Percentiles rank a stretch among this genome's conserved stretches.
Conservation (phyloP, 2,797 vertebrate species). For the Octomys mimax region DNA sequence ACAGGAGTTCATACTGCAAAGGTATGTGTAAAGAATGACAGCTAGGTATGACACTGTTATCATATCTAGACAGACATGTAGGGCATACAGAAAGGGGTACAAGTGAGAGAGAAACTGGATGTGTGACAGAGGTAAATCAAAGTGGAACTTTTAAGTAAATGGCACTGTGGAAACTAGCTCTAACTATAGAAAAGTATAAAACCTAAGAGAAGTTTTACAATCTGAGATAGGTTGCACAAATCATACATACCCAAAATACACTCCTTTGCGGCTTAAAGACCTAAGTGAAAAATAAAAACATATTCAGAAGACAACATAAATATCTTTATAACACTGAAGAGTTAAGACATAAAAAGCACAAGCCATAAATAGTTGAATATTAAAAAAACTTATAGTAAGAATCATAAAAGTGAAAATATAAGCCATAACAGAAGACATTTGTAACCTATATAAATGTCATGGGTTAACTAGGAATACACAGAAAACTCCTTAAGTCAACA, state of each 20-base stretch:
- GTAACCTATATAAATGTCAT: not conserved
- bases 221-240: not conserved
- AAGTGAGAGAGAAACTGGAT: not conserved
- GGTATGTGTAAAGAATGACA: not conserved
- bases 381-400: slow-evolving; percentile 36
- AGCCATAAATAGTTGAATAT: not conserved
- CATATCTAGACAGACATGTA: not conserved
- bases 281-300: slow-evolving; percentile 59
- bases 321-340: not conserved
- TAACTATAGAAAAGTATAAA: not conserved
- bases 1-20: not conserved
- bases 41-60: not conserved
- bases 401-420: slow-evolving; percentile 28
- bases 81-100: not conserved
- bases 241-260: not conserved
- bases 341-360: slow-evolving; percentile 24
- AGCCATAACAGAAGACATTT: not conserved
- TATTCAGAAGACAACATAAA: slow-evolving; percentile 23
- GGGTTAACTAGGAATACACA: not conserved
- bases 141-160: not conserved
- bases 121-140: not conserved
- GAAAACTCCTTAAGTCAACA: not conserved
- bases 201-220: not conserved
- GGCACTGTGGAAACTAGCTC: not conserved
- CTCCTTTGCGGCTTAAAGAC: not conserved